Percentiles rank a stretch among this genome's conserved stretches.
phyloP scores from a whole-genome alignment of 1,140 invertebrate species.

The Steinernema khuongi region DNA sequence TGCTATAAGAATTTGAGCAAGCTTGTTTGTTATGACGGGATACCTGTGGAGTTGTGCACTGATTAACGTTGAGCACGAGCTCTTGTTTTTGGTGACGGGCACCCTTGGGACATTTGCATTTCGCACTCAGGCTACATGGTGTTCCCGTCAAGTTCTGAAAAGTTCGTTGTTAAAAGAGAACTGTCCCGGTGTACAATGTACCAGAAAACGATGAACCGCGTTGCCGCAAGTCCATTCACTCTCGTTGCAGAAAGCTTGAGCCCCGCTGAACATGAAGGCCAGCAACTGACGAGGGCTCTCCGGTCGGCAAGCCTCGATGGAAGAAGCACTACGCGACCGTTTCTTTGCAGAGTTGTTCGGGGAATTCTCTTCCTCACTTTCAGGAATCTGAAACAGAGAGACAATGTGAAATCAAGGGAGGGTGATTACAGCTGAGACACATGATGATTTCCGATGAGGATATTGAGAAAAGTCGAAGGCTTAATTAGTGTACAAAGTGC shows the following conservation, averaged over 20 bases:
- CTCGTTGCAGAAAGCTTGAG: neutral
- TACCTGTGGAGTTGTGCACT: neutral
- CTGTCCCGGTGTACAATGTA: neutral
- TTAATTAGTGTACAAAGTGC: neutral
- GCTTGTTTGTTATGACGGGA: neutral
- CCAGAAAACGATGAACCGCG: neutral
- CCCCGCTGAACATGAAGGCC: neutral
- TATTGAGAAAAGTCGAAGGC: no score
- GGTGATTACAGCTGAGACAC: no score
- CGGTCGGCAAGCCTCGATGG: neutral
- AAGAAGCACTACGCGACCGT: conserved; percentile 2
- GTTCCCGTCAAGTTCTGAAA: neutral
- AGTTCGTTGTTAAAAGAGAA: neutral
- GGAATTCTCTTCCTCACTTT: neutral
- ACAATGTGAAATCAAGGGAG: neutral
- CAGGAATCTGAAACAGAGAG: neutral
- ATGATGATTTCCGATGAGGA: no score
- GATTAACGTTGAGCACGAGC: neutral
- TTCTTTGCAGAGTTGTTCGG: neutral
- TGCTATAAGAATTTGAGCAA: neutral
- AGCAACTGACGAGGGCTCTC: neutral
- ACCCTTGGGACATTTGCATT: neutral
- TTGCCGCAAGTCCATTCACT: neutral
- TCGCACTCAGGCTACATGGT: neutral
- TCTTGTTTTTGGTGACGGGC: neutral